A percentile compares a stretch with the other conserved stretches of the same genome.
Evolutionary conservation across 2,797 vertebrate species (phyloP).

Genomic region (Vireo griseus): DNA sequence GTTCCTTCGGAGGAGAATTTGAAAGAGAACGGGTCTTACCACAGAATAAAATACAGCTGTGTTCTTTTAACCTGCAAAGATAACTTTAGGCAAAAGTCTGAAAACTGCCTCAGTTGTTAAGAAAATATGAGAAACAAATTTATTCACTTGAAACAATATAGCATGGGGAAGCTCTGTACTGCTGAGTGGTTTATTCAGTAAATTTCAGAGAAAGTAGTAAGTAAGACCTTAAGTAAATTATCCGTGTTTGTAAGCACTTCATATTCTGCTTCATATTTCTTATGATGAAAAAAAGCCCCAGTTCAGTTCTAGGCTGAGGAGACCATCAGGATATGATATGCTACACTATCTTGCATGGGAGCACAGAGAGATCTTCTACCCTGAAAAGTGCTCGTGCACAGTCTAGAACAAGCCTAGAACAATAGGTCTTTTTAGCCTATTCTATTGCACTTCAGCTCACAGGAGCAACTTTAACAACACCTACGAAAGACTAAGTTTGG

Average conservation of each 20-base stretch:
- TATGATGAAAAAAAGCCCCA: neutral
- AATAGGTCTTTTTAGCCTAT: neutral
- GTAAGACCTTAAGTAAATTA: neutral
- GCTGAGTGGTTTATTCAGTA: neutral
- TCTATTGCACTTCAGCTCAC: neutral
- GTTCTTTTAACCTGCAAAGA: neutral
- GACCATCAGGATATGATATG: neutral
- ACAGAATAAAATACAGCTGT: neutral
- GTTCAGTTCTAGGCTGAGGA: neutral
- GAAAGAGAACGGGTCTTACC: neutral
- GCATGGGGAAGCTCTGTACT: neutral
- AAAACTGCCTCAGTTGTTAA: neutral
- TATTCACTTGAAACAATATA: neutral
- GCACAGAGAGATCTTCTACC: neutral
- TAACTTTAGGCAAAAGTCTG: neutral
- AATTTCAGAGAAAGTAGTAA: neutral
- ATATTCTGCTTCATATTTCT: neutral
- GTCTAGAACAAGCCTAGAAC: neutral
- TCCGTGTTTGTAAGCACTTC: neutral
- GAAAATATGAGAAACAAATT: neutral
- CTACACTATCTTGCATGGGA: neutral
- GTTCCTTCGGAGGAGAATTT: neutral
- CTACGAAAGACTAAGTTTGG: neutral
- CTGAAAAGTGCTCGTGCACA: neutral
- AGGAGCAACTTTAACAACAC: neutral